Evolutionary conservation across 30 jellyfish, hydroid and myxozoan genomes (phyloP).

Genomic region (Hydractinia echinata): DNA sequence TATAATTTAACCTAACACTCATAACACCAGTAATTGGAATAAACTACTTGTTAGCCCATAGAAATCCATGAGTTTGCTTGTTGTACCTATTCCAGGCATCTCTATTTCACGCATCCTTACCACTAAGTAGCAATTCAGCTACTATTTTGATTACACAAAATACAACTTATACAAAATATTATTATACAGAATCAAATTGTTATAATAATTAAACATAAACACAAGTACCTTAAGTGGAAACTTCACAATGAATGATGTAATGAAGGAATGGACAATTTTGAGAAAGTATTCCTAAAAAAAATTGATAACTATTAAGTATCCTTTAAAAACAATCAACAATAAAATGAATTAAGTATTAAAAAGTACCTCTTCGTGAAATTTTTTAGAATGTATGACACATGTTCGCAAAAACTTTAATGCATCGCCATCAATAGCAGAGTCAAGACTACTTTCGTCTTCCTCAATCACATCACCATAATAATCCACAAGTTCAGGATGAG

Average conservation of each 20-base stretch:
- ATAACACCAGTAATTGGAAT: not conserved
- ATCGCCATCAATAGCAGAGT: constrained; percentile 57
- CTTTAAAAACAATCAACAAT: not conserved
- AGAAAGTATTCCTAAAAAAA: constrained; percentile 61
- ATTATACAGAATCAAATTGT: too few species aligned
- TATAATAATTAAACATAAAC: too few species aligned
- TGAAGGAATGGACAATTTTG: constrained; percentile 48
- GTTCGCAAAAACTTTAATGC: constrained; percentile 43
- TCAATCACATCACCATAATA: constrained; percentile 55
- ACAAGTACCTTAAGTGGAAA: constrained; percentile 68
- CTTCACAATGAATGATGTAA: constrained; percentile 61
- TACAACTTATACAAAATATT: too few species aligned
- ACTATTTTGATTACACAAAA: too few species aligned
- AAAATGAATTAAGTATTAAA: not conserved
- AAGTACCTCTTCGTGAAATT: constrained; percentile 63
- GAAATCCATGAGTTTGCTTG: not conserved
- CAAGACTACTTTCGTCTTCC: constrained; percentile 62
- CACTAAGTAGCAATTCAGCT: too few species aligned
- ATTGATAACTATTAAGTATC: not conserved
- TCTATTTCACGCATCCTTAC: too few species aligned
- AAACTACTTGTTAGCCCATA: not conserved
- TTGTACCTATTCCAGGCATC: not conserved
- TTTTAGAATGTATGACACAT: constrained; percentile 41
- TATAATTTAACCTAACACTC: not conserved
- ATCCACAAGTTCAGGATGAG: constrained; percentile 44